phyloP scores from a whole-genome alignment of 2,797 vertebrate species.

The Thaleichthys pacificus region DNA sequence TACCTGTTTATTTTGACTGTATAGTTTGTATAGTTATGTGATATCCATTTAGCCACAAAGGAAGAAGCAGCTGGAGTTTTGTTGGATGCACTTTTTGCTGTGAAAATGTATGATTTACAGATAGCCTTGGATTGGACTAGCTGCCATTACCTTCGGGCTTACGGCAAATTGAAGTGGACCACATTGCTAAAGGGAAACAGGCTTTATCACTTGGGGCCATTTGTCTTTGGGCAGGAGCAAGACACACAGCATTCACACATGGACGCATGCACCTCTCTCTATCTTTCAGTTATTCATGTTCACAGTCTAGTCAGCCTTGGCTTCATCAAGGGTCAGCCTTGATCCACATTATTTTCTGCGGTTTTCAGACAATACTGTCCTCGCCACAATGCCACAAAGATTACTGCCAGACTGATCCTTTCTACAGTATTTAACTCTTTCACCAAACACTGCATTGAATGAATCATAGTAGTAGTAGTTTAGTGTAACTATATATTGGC shows the following conservation, averaged over 20 bases:
- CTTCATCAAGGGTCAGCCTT: neutral
- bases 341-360: neutral
- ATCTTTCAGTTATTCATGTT: neutral
- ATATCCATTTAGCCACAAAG: neutral
- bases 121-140: slow-evolving; percentile 9
- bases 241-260: neutral
- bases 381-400: neutral
- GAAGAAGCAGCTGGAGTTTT: slow-evolving; percentile 7
- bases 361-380: neutral
- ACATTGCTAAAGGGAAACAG: slow-evolving; percentile 1
- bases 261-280: neutral
- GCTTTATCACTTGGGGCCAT: slow-evolving; percentile 8
- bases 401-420: no score
- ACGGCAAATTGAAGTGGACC: slow-evolving; percentile 7
- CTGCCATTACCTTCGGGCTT: slow-evolving; percentile 7
- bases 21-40: neutral
- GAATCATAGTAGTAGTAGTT: no score
- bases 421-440: no score
- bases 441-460: no score
- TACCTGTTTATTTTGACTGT: neutral
- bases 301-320: slow-evolving; percentile 3
- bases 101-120: slow-evolving; percentile 6
- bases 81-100: slow-evolving; percentile 2
- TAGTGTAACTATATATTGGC: no score
- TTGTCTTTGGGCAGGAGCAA: slow-evolving; percentile 19